Evolutionary conservation across 2,888 invertebrate genomes (phyloP), one percentile per base, ranked within the genome.

Genomic region (Argynnis bischoffii): DNA sequence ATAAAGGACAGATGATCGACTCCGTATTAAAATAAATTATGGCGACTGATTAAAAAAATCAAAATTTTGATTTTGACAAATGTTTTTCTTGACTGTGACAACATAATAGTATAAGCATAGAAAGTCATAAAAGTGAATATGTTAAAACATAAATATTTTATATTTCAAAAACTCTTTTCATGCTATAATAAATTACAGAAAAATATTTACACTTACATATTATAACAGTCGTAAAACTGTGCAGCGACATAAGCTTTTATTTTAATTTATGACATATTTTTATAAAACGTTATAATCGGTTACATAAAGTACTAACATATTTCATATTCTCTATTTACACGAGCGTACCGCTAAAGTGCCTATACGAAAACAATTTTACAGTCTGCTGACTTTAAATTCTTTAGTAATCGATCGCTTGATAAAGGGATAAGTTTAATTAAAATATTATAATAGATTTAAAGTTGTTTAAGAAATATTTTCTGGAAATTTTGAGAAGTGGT

Each of bases 291-390:
- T 56, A 46, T 46, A 56, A 48, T 47, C 11, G 26, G 8, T 59
- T 31, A 48, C n/a, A 13, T 55, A 59, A 59, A 48, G 26, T 15
- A 57, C 46, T n/a, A 48, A 26, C 59, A 59, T 59, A 59, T 48
- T 26, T 48, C 48, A 48, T 13, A 59, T 26, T 41, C 35, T 41
- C 8, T 41, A 2, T 41, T 11, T 41, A 31, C 21, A 15, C 59
- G 59, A 26, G 48, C 48, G 59, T 59, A 26, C 31, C 16, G n/a
- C 15, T 41, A 11, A 8, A 46, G 57, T 31, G 59, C 6, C 13
- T 57, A 47, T 21, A 21, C 16, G 51, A 64, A 64, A 26, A 50
- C 56, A 51, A 64, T 64, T 64, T 64, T 51, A 64, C 41, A 56
- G 56, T 57, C 50, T 57, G 15, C 50, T 64, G 56, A 56, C 51